Percentiles rank a stretch among this genome's conserved stretches.
phyloP scores from a whole-genome alignment of 2,888 invertebrate species.

The Crossocerus cetratus region DNA sequence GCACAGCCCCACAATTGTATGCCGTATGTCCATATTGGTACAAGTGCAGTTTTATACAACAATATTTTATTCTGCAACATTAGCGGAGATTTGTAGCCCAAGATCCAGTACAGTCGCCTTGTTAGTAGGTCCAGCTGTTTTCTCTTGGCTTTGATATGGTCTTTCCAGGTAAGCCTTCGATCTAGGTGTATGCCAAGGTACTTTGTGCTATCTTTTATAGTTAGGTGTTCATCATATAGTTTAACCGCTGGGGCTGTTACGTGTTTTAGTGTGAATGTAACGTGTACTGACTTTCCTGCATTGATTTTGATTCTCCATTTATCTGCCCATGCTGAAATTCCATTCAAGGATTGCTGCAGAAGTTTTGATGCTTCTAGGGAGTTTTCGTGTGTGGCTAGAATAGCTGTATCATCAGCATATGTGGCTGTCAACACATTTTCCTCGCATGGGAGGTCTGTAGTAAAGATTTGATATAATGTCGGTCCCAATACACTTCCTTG shows the following conservation, averaged over 20 bases:
- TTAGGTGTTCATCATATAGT: not conserved
- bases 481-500: conserved; percentile 1
- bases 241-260: not conserved
- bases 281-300: not conserved
- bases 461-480: not conserved
- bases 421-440: not conserved
- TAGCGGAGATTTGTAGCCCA: conserved; percentile 27
- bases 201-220: conserved; percentile 24
- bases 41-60: conserved; percentile 36
- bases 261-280: not conserved
- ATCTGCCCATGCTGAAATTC: not conserved
- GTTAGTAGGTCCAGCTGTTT: conserved; percentile 27
- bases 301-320: conserved; percentile 1
- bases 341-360: not conserved
- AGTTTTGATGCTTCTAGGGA: not conserved
- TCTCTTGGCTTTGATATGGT: conserved; percentile 20
- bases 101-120: conserved; percentile 29
- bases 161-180: conserved; percentile 31
- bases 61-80: conserved; percentile 25
- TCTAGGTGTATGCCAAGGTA: conserved; percentile 48
- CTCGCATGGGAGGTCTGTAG: not conserved
- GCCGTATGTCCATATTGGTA: conserved; percentile 40
- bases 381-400: conserved; percentile 3
- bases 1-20: conserved; percentile 32
- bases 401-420: conserved; percentile 5